phyloP scores from a whole-genome alignment of 1,140 invertebrate genomes.

The Colletes gigas region DNA sequence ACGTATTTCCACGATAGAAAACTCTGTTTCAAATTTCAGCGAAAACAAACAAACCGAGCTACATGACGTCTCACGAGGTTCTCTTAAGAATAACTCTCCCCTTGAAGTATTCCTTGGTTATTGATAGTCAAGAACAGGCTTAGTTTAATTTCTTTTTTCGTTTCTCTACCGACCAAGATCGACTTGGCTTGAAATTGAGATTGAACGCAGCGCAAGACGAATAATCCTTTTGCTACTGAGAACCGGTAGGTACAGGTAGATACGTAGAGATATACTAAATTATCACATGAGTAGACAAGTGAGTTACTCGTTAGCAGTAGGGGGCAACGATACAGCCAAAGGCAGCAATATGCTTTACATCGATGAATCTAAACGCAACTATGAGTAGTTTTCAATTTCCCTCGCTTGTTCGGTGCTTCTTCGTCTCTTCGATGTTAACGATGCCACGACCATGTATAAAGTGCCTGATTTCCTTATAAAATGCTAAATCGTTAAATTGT shows the following conservation, averaged over 20 bases:
- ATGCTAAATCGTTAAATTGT: conserved; percentile 27
- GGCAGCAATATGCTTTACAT: conserved; percentile 79
- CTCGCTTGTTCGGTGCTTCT: conserved; percentile 5
- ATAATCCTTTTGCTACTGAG: conserved; percentile 56
- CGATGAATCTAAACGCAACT: conserved; percentile 67
- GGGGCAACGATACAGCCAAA: conserved; percentile 80
- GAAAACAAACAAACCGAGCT: not conserved
- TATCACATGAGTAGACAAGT: conserved; percentile 80
- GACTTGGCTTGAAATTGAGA: conserved; percentile 8
- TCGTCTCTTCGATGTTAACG: not conserved
- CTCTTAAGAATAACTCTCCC: too few relatives aligned
- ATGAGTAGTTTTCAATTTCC: conserved; percentile 53
- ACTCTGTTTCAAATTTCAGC: not conserved
- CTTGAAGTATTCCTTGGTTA: not conserved
- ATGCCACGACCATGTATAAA: conserved; percentile 1
- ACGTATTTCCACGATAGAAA: not conserved
- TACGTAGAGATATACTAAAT: conserved; percentile 79
- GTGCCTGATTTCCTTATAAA: conserved; percentile 33
- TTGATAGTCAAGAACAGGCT: not conserved
- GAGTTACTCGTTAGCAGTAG: conserved; percentile 78
- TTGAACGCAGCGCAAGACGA: conserved; percentile 34
- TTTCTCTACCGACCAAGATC: not conserved
- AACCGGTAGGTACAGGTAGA: conserved; percentile 72
- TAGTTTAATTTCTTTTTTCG: not conserved
- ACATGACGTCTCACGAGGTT: not conserved